Evolutionary conservation across 2,888 invertebrate species (phyloP).

Genomic region (Poecilus cupreus): DNA sequence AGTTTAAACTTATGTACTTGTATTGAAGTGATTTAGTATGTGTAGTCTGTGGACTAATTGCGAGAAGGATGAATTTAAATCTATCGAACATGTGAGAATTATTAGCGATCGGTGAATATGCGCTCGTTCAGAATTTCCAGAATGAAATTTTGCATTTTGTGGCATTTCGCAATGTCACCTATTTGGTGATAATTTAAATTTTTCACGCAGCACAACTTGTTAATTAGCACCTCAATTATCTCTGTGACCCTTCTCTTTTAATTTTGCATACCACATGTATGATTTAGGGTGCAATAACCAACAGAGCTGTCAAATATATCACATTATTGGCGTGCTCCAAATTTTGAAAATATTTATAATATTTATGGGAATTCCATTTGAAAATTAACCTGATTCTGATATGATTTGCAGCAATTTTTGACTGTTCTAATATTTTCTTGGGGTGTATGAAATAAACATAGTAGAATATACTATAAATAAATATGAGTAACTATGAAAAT

Average conservation of each 20-base stretch:
- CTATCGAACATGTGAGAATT: not conserved
- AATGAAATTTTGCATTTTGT: too few species aligned
- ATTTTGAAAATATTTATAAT: not conserved
- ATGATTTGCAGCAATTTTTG: too few species aligned
- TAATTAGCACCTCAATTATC: conserved; percentile 21
- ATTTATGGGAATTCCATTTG: too few species aligned
- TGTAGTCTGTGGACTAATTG: not conserved
- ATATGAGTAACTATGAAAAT: too few species aligned
- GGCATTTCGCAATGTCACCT: not conserved
- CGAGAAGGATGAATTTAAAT: not conserved
- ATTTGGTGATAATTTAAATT: not conserved
- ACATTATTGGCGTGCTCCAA: not conserved
- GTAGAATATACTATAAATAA: too few species aligned
- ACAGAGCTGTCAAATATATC: conserved; percentile 11
- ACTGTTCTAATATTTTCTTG: too few species aligned
- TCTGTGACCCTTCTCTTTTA: not conserved
- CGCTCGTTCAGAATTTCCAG: too few species aligned
- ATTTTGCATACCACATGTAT: not conserved
- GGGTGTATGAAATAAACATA: too few species aligned
- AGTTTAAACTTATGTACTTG: conserved; percentile 26
- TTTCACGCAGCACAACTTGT: not conserved
- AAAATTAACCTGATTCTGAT: too few species aligned
- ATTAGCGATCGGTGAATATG: too few species aligned
- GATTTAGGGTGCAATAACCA: conserved; percentile 16
- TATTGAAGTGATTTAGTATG: conserved; percentile 10